Conservation (phyloP, 2,113 vertebrate species). For the Ophthalmolycus amberensis region DNA sequence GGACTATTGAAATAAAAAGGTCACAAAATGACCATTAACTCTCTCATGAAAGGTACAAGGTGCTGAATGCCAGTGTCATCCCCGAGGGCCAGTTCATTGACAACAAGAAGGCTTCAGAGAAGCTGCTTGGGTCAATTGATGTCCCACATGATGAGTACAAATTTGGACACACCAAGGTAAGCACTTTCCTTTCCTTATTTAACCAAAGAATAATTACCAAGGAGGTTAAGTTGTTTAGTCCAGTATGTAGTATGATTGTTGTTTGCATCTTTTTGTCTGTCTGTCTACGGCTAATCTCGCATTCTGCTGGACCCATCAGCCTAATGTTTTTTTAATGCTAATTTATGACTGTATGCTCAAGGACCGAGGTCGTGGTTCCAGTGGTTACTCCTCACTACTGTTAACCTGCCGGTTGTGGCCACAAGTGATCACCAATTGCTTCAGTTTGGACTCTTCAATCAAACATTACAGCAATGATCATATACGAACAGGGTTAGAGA, state of each 20-base stretch:
- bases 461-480: neutral
- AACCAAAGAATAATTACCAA: neutral
- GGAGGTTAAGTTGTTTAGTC: neutral
- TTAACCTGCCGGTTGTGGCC: no score
- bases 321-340: no score
- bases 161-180: slow-evolving; percentile 66
- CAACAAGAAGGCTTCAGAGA: slow-evolving; percentile 66
- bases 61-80: slow-evolving; percentile 72
- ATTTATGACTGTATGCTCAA: no score
- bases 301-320: no score
- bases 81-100: slow-evolving; percentile 61
- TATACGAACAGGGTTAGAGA: neutral
- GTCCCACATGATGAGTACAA: slow-evolving; percentile 63
- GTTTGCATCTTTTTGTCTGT: neutral
- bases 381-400: no score
- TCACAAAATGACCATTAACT: neutral
- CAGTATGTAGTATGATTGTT: neutral
- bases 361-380: no score
- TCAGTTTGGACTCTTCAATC: neutral
- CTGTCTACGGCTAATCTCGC: no score
- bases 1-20: neutral
- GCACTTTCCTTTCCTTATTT: neutral
- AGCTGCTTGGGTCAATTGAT: slow-evolving; percentile 71
- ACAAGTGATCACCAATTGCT: no score
- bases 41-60: slow-evolving; percentile 64